phyloP scores from a whole-genome alignment of 2,888 invertebrate genomes.

The Halictus ligatus region DNA sequence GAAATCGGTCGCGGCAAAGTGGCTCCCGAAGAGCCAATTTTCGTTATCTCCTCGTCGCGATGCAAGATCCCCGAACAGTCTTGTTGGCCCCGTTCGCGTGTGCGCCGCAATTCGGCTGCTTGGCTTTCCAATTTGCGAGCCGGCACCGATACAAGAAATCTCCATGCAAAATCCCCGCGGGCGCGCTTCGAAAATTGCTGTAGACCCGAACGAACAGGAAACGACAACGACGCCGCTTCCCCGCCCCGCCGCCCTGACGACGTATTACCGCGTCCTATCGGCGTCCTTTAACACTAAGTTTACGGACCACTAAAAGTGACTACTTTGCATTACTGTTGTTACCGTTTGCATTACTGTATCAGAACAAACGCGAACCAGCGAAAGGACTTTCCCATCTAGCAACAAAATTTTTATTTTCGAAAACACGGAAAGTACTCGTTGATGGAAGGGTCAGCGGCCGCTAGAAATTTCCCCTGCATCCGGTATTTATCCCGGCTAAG shows the following conservation, averaged over 20 bases:
- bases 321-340: too few relatives aligned
- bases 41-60: conserved; percentile 14
- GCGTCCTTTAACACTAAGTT: too few relatives aligned
- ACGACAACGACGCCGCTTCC: conserved; percentile 22
- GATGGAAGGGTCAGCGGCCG: background rate
- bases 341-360: too few relatives aligned
- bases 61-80: conserved; percentile 3
- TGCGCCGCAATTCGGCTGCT: conserved; percentile 42
- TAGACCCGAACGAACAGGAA: conserved; percentile 43
- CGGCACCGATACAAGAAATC: conserved; percentile 29
- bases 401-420: background rate
- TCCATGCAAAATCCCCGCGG: conserved; percentile 16
- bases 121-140: conserved; percentile 75
- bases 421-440: background rate
- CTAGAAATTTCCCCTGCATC: background rate
- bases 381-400: too few relatives aligned
- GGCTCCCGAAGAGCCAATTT: conserved; percentile 23
- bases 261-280: conserved; percentile 7
- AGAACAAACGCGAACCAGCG: too few relatives aligned
- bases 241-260: background rate
- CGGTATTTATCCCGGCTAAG: background rate
- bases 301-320: too few relatives aligned
- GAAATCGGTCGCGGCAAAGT: background rate
- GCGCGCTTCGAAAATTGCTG: conserved; percentile 40
- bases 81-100: background rate